Conservation (phyloP, 2,888 invertebrate genomes). For the Diaphora mendica region DNA sequence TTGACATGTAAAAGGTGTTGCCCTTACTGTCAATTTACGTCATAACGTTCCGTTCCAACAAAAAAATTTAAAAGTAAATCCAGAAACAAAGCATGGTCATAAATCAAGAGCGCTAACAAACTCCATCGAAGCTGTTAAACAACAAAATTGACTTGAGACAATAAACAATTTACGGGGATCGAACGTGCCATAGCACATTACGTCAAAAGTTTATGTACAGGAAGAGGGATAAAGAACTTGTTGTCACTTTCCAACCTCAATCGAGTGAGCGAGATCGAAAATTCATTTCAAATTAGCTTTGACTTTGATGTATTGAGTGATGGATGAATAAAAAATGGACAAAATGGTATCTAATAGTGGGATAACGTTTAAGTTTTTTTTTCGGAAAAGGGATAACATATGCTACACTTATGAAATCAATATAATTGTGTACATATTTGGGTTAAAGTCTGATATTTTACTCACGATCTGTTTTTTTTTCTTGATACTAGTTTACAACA, state of each 20-base stretch:
- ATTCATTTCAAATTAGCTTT: slow-evolving; percentile 24
- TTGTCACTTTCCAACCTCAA: slow-evolving; percentile 27
- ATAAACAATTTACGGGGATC: slow-evolving; percentile 57
- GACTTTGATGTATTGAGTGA: slow-evolving; percentile 20
- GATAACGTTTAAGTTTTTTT: not conserved
- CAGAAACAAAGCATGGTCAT: slow-evolving; percentile 15
- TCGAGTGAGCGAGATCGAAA: slow-evolving; percentile 15
- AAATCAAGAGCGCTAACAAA: slow-evolving; percentile 18
- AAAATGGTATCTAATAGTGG: not conserved
- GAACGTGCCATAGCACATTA: slow-evolving; percentile 51
- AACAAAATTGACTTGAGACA: slow-evolving; percentile 51
- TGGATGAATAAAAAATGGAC: slow-evolving; percentile 18
- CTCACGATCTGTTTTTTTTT: no score
- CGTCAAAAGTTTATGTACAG: slow-evolving; percentile 44
- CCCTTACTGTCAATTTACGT: not conserved
- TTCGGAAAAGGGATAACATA: no score
- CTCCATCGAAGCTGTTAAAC: slow-evolving; percentile 33
- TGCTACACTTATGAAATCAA: no score
- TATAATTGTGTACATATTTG: no score
- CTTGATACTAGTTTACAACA: no score
- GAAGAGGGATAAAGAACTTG: slow-evolving; percentile 36
- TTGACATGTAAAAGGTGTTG: no score
- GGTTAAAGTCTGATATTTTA: no score
- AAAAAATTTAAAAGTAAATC: slow-evolving; percentile 2
- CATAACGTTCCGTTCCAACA: not conserved